Percentiles rank a stretch among this genome's conserved stretches.
Conservation (phyloP, 2,888 invertebrate genomes). For the Gibbula magus region DNA sequence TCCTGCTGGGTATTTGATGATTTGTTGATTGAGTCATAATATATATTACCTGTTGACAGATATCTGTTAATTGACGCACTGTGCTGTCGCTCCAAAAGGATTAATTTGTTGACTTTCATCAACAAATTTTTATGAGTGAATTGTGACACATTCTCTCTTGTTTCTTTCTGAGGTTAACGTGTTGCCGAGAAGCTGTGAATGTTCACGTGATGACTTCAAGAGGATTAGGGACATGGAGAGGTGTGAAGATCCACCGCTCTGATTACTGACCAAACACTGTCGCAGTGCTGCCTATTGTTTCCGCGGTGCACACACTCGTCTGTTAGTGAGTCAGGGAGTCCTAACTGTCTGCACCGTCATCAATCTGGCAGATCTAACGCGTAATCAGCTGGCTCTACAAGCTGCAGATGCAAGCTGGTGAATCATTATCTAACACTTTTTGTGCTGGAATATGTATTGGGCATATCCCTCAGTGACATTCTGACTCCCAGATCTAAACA, state of each 20-base stretch:
- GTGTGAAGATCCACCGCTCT: conserved; percentile 5
- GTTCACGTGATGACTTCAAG: conserved; percentile 1
- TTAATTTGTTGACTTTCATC: too few relatives aligned
- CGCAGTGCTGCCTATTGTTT: background rate
- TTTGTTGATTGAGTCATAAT: too few relatives aligned
- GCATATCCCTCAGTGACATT: background rate
- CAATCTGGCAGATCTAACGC: background rate
- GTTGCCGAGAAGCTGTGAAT: conserved; percentile 2
- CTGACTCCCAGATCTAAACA: background rate
- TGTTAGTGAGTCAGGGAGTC: background rate
- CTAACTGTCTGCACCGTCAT: background rate
- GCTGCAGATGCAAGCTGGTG: background rate
- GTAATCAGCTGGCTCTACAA: background rate
- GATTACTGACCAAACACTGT: conserved; percentile 21
- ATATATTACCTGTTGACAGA: too few relatives aligned
- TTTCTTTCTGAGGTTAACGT: background rate
- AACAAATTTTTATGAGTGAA: too few relatives aligned
- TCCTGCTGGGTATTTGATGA: too few relatives aligned
- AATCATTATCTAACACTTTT: conserved; percentile 9
- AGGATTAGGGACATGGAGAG: background rate
- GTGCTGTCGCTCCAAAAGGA: too few relatives aligned
- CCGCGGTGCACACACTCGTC: background rate
- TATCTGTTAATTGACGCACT: too few relatives aligned
- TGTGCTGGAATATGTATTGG: background rate
- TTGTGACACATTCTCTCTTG: background rate